Base-by-base conservation (phyloP, 2,797 vertebrate species). In the Halcyon leucocephala region DNA sequence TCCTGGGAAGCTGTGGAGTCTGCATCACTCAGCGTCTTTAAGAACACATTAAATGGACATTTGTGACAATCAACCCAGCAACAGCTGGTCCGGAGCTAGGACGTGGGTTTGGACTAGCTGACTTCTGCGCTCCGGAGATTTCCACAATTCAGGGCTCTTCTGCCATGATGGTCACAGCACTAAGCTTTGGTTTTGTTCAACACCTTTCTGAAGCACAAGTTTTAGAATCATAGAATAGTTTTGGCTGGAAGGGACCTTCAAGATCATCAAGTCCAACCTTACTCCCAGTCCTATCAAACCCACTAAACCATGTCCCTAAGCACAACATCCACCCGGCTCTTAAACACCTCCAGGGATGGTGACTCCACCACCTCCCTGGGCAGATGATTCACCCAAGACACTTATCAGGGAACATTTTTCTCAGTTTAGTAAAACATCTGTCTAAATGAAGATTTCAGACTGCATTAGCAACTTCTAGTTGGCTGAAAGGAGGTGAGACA, bases 11-110 rank as follows among this genome's bases (percentile, higher is more conserved):
- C 48, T 70, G 13, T 20, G 29, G 3, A 37, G 44, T 28, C 7
- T 39, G 17, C 28, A 61, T 57, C 19, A 41, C 9, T 24, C 18
- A 24, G 8, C 0, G 0, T 69, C 19, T 52, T 52, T 71, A 65
- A 44, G 26, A 60, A 48, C 0, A 0, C 1, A 25, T 76, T n/a
- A 44, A 60, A 76, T 21, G 5, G 16, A 25, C 6, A 31, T 51
- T 66, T 90, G 39, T 54, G 4, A 1, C 42, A 80, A 74, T 25
- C 66, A 64, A 82, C 8, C 12, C 31, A 48, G 11, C 24, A 28
- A 35, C 7, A 48, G 31, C 6, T 52, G 26, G 48, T 60, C 26
- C 48, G 60, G 41, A 82, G 9, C 19, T 35, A 67, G 17, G 25
- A 55, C 2, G 5, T 10, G 19, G 25, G 4, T 70, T 69, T 58